These are phyloP conservation scores for Salticus scenicus DNA, from an alignment of 2,888 invertebrate species.

Conservation along the genomic window DNA sequence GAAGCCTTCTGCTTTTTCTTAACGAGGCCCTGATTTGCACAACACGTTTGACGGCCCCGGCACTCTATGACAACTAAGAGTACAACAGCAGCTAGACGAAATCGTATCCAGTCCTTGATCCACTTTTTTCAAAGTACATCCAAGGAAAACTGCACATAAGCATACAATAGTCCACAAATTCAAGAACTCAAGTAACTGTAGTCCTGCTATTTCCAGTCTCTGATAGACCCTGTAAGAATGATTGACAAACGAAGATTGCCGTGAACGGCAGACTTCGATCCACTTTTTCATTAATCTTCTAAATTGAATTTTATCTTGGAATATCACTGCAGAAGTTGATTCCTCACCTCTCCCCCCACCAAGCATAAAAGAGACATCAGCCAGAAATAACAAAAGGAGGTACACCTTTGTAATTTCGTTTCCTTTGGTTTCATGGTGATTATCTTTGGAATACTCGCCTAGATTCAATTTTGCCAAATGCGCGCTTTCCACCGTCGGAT, in stretches of 20 bases:
- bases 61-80: neutral
- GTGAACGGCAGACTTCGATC: constrained; percentile 10
- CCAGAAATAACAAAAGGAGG: neutral
- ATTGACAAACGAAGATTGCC: neutral
- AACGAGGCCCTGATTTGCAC: neutral
- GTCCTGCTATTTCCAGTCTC: neutral
- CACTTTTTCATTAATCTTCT: constrained; percentile 20
- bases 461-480: neutral
- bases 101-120: neutral
- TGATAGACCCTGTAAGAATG: neutral
- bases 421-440: constrained; percentile 28
- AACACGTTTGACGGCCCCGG: neutral
- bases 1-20: constrained; percentile 4
- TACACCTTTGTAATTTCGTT: constrained; percentile 1
- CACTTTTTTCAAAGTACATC: neutral
- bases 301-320: neutral
- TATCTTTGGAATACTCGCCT: neutral
- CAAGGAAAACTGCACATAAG: neutral
- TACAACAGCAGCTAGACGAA: no score
- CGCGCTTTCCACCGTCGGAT: neutral
- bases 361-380: neutral
- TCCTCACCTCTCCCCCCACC: neutral
- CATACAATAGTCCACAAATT: neutral
- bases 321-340: neutral
- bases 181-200: neutral